Base-by-base conservation (phyloP, 2,113 vertebrate genomes). In the Nestor notabilis region DNA sequence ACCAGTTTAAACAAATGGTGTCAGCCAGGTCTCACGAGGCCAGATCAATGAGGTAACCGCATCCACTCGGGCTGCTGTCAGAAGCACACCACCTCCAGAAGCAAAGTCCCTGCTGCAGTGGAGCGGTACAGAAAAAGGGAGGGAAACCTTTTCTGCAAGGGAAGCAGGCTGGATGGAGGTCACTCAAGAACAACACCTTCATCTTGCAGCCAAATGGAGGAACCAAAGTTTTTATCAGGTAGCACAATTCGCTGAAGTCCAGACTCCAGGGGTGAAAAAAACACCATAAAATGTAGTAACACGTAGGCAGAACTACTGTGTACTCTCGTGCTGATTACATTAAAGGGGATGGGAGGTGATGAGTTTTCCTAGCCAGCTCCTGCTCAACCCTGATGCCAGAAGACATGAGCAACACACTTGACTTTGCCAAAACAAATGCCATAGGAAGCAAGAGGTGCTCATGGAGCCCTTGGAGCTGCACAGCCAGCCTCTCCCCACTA, bases 391-490 rank as follows among this genome's bases (percentile, higher is more conserved):
- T 80, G 35, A 35, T 43, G 18, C 9, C 35, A 37, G 72, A 41
- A 79, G 56, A 80, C 1, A 3, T 33, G 24, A 88, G 44, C 27
- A 83, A 29, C 0, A 0, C 13, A 2, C 58, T 53, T 64, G 13
- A 43, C 33, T 70, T 44, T 5, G 41, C 50, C 13, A 46, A 66
- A 66, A 56, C 43, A 46, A 24, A 17, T 5, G 35, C 31, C 1
- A 0, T 2, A 17, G 35, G 37, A 89, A 83, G 27, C 7, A n/a
- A 49, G 27, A 35, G 44, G 8, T 43, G 43, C 31, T 82, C 16
- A 2, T 3, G 20, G 33, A 76, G 37, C 2, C 14, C 19, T 28
- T 0, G 5, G 76, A 78, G 72, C 76, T 53, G 43, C 3, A 1
- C 65, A 55, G 47, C 9, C 5, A 15, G 12, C 5, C 14, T 68